Percentiles rank a stretch among this genome's conserved stretches.
These are phyloP conservation scores for Cladopsammia gracilis DNA, from an alignment of 64 coral and sea anemone species.

Conservation along the genomic window DNA sequence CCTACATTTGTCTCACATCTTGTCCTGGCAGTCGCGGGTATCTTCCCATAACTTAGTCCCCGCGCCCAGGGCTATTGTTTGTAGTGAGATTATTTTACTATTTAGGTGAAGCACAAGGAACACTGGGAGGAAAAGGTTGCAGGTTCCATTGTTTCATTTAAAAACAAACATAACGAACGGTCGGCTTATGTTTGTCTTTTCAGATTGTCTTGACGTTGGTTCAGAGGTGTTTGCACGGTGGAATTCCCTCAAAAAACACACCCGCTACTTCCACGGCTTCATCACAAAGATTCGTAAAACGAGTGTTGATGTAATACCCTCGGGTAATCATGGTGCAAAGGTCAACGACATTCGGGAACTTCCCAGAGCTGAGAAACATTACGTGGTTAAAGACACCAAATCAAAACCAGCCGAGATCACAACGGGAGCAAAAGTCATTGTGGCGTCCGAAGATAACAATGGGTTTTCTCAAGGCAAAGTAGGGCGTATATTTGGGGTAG, in stretches of 20 bases:
- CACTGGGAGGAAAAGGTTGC: no score
- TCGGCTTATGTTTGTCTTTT: not conserved
- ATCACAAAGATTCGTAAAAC: conserved; percentile 23
- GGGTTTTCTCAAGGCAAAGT: conserved; percentile 32
- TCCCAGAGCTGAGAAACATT: conserved; percentile 7
- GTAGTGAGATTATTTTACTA: no score
- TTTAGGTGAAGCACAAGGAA: no score
- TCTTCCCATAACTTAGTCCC: no score
- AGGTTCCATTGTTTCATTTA: no score
- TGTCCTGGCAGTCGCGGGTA: no score
- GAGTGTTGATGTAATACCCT: conserved; percentile 9
- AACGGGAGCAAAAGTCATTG: conserved; percentile 22
- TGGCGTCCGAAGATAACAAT: not conserved
- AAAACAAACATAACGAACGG: no score
- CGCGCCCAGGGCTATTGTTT: no score
- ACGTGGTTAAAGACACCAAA: not conserved
- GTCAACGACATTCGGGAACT: conserved; percentile 6
- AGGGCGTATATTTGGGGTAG: not conserved
- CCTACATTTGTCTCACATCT: no score
- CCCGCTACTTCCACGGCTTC: conserved; percentile 24
- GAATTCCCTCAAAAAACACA: conserved; percentile 34
- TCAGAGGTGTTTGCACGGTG: conserved; percentile 48
- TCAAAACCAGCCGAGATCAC: not conserved
- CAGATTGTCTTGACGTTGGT: conserved; percentile 51
- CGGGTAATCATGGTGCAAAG: conserved; percentile 4